Conservation (phyloP, 2,797 vertebrate species). For the Aplochiton taeniatus region DNA sequence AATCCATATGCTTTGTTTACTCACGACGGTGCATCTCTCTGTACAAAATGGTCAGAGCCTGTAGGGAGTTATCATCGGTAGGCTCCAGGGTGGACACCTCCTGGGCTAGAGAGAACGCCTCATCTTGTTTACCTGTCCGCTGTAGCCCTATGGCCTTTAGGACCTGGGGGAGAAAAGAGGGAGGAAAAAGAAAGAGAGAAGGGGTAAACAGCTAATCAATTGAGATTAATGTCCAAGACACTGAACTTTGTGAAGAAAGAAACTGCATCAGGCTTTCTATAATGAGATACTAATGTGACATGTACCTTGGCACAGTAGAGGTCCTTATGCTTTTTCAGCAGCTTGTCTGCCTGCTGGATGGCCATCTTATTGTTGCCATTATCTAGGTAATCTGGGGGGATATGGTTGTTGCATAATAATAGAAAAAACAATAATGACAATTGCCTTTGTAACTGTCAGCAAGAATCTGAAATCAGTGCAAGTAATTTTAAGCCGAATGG, state of each 20-base stretch:
- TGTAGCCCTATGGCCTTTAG: slow-evolving; percentile 97
- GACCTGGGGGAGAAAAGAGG: slow-evolving; percentile 74
- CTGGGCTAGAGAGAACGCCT: slow-evolving; percentile 91
- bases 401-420: slow-evolving; percentile 9
- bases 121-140: slow-evolving; percentile 94
- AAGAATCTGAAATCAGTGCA: neutral
- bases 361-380: slow-evolving; percentile 99
- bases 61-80: slow-evolving; percentile 96
- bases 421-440: neutral
- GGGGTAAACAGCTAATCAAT: neutral
- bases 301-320: slow-evolving; percentile 97
- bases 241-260: neutral
- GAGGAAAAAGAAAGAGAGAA: neutral
- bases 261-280: too few species aligned
- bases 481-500: neutral
- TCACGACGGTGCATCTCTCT: slow-evolving; percentile 96
- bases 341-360: slow-evolving; percentile 96
- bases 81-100: slow-evolving; percentile 94
- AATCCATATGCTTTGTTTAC: slow-evolving; percentile 31
- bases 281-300: neutral
- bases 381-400: slow-evolving; percentile 91
- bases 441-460: neutral
- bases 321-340: slow-evolving; percentile 98
- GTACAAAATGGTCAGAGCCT: slow-evolving; percentile 96
- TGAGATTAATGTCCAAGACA: neutral